A percentile compares a stretch with the other conserved stretches of the same genome.
These are phyloP conservation scores for Chelonus formosanus DNA, from an alignment of 2,888 invertebrate genomes.

Conservation along the genomic window DNA sequence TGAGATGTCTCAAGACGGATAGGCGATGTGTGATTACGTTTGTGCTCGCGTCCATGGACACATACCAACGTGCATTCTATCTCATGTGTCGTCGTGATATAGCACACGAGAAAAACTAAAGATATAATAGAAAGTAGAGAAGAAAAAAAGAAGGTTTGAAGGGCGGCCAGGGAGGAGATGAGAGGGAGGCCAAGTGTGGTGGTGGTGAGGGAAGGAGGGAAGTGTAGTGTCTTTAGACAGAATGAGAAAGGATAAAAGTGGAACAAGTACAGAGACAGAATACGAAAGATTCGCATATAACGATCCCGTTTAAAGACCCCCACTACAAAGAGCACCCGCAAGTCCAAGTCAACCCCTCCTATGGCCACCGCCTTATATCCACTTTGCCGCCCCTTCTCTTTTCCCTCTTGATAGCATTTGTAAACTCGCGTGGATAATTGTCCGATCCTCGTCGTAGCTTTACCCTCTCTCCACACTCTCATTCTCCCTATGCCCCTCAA, in stretches of 20 bases:
- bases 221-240: slow-evolving; percentile 5
- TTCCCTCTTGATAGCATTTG: slow-evolving; percentile 44
- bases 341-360: slow-evolving; percentile 45
- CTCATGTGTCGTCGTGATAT: slow-evolving; percentile 13
- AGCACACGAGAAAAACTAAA: slow-evolving; percentile 35
- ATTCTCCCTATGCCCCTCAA: slow-evolving; percentile 37
- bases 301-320: slow-evolving; percentile 62
- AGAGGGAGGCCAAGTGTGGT: too few relatives aligned
- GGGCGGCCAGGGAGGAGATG: slow-evolving; percentile 30
- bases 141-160: slow-evolving; percentile 31
- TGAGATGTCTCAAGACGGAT: slow-evolving; percentile 18
- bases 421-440: slow-evolving; percentile 60
- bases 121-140: slow-evolving; percentile 18
- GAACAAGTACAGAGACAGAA: slow-evolving; percentile 37
- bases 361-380: slow-evolving; percentile 23
- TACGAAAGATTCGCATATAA: slow-evolving; percentile 57
- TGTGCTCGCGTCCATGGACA: slow-evolving; percentile 34
- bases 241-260: slow-evolving; percentile 1
- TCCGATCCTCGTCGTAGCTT: slow-evolving; percentile 41
- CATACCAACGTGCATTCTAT: slow-evolving; percentile 9
- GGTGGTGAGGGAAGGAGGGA: slow-evolving; percentile 14
- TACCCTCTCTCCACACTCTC: slow-evolving; percentile 27
- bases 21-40: slow-evolving; percentile 39
- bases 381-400: slow-evolving; percentile 11
- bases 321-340: slow-evolving; percentile 53